Percentiles rank a stretch among this genome's conserved stretches.
Evolutionary conservation across 2,113 vertebrate genomes (phyloP).

Genomic region (Stictonetta naevosa): DNA sequence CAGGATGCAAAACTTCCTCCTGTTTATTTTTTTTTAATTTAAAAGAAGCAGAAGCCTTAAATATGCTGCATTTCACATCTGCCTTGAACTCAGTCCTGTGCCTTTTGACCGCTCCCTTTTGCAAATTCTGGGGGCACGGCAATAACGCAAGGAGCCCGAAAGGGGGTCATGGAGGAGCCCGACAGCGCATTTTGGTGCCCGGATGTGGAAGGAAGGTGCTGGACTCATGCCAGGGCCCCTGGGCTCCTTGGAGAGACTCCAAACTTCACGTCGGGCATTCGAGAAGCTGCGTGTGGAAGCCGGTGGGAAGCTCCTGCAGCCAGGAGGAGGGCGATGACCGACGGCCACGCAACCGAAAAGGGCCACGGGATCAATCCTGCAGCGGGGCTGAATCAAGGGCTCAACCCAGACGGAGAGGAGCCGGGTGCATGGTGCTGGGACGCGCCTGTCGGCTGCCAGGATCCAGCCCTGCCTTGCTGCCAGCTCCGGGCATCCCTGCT

Average conservation of each 20-base stretch:
- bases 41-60: conserved; percentile 30
- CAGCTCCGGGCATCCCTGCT: fast-evolving
- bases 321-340: not conserved
- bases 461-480: not conserved
- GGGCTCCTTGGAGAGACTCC: not conserved
- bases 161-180: fast-evolving
- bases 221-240: not conserved
- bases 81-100: not conserved
- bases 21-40: not conserved
- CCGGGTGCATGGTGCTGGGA: not conserved
- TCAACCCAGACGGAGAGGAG: not conserved
- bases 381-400: not conserved
- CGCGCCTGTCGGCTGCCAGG: not conserved
- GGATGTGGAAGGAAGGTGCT: not conserved
- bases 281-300: fast-evolving
- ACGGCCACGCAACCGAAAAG: fast-evolving
- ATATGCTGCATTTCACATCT: conserved; percentile 21
- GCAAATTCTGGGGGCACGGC: not conserved
- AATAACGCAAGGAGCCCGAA: fast-evolving
- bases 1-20: not conserved
- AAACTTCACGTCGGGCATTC: fast-evolving
- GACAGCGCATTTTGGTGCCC: not conserved
- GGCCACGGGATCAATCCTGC: not conserved
- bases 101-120: not conserved
- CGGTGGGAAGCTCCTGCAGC: not conserved